These are phyloP conservation scores for Nomia melanderi DNA, from an alignment of 1,140 invertebrate genomes.

Conservation along the genomic window DNA sequence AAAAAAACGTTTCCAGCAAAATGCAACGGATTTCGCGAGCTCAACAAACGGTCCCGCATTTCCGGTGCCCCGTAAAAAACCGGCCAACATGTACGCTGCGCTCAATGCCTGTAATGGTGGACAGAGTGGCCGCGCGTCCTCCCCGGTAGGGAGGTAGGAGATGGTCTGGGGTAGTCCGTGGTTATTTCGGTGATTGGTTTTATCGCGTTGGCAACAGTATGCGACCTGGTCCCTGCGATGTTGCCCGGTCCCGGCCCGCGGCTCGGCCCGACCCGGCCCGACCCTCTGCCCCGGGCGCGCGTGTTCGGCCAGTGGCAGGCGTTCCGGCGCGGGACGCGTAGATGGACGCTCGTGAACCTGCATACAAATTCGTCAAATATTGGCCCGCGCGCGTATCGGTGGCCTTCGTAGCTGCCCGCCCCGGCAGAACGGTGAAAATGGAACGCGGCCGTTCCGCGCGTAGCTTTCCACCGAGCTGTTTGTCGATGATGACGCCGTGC, in stretches of 20 bases:
- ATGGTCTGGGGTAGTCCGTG: constrained; percentile 73
- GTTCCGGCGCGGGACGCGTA: constrained; percentile 45
- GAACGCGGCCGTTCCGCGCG: constrained; percentile 43
- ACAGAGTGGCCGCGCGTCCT: constrained; percentile 64
- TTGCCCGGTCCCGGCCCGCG: neutral
- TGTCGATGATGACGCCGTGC: constrained; percentile 45
- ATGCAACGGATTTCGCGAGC: too few species aligned
- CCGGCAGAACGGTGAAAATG: constrained; percentile 33
- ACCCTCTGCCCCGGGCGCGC: neutral
- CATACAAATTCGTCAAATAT: constrained; percentile 62
- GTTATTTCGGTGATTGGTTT: constrained; percentile 81
- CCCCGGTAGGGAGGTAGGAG: constrained; percentile 67
- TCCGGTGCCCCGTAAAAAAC: neutral
- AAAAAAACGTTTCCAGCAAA: too few species aligned
- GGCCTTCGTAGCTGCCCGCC: constrained; percentile 36
- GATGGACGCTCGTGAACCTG: constrained; percentile 54
- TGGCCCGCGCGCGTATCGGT: constrained; percentile 46
- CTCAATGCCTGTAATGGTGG: constrained; percentile 8
- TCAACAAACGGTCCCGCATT: neutral
- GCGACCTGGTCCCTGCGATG: constrained; percentile 66
- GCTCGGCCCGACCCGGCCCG: neutral
- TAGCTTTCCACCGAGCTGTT: constrained; percentile 43
- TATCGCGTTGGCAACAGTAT: constrained; percentile 78
- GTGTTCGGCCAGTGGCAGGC: constrained; percentile 15
- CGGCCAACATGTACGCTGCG: neutral